These are phyloP conservation scores for Mungos mungo DNA, from an alignment of 2,113 vertebrate genomes.

Conservation along the genomic window DNA sequence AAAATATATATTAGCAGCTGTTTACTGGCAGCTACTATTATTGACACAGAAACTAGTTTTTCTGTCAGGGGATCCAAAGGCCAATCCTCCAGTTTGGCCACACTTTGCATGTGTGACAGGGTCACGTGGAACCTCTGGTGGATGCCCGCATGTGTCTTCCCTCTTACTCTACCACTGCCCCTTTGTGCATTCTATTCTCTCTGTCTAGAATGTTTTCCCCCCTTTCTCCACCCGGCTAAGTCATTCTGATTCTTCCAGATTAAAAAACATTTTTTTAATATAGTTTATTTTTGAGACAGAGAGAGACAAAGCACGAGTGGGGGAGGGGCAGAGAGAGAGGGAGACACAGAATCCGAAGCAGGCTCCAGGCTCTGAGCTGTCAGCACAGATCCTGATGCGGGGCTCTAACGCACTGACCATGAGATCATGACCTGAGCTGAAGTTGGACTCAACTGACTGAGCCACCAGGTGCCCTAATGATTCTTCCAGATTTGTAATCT, in stretches of 20 bases:
- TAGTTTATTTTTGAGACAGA: no score
- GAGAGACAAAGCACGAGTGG: no score
- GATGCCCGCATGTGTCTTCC: not conserved
- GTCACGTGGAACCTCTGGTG: not conserved
- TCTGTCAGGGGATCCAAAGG: not conserved
- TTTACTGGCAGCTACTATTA: not conserved
- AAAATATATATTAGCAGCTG: not conserved
- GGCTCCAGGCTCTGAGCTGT: no score
- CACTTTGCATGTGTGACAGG: not conserved
- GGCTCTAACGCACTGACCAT: no score
- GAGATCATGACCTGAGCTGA: no score
- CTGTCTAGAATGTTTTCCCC: not conserved
- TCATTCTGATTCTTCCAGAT: not conserved
- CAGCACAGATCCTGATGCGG: no score
- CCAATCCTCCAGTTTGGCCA: not conserved
- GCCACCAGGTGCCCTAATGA: no score
- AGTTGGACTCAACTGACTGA: no score
- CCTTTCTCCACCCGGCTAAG: not conserved
- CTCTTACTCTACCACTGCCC: not conserved
- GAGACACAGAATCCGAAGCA: no score
- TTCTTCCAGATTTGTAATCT: not conserved
- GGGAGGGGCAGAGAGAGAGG: no score
- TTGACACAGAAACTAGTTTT: not conserved
- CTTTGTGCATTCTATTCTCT: not conserved
- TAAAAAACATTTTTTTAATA: no score